A percentile compares a stretch with the other conserved stretches of the same genome.
Evolutionary conservation across 2,888 invertebrate genomes (phyloP).

Genomic region (Oligia strigilis): DNA sequence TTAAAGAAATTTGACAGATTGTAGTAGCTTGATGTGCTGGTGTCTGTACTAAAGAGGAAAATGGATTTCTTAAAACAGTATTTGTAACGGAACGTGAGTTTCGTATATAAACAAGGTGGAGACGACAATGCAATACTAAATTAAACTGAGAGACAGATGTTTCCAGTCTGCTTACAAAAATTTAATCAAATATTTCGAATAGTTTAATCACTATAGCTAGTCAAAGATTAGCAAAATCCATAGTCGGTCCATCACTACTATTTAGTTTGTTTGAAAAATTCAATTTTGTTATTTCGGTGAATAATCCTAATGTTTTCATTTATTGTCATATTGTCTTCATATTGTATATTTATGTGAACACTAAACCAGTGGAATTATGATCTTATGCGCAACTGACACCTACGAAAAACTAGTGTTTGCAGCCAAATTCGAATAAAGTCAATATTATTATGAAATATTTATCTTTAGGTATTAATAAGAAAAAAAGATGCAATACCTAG

Average conservation of each 20-base stretch:
- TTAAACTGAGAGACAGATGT: background rate
- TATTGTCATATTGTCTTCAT: background rate
- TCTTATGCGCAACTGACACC: background rate
- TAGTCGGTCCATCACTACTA: background rate
- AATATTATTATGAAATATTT: constrained; percentile 7
- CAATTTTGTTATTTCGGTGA: background rate
- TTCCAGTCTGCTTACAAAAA: background rate
- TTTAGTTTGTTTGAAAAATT: background rate
- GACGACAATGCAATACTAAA: background rate
- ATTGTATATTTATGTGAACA: background rate
- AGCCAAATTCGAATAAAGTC: constrained; percentile 8
- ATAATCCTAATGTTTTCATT: background rate
- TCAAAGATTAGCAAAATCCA: background rate
- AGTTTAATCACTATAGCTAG: background rate
- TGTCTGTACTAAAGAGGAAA: background rate
- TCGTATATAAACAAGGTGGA: background rate
- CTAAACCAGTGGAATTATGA: background rate
- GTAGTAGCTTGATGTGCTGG: no score
- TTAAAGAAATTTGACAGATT: no score
- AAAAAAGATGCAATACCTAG: constrained; percentile 12
- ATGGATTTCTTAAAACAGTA: background rate
- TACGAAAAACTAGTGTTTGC: background rate
- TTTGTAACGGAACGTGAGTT: background rate
- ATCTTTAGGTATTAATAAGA: background rate
- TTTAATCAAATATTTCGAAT: background rate